Evolutionary conservation across 2,888 invertebrate genomes (phyloP).

Genomic region (Torymus tubicola): DNA sequence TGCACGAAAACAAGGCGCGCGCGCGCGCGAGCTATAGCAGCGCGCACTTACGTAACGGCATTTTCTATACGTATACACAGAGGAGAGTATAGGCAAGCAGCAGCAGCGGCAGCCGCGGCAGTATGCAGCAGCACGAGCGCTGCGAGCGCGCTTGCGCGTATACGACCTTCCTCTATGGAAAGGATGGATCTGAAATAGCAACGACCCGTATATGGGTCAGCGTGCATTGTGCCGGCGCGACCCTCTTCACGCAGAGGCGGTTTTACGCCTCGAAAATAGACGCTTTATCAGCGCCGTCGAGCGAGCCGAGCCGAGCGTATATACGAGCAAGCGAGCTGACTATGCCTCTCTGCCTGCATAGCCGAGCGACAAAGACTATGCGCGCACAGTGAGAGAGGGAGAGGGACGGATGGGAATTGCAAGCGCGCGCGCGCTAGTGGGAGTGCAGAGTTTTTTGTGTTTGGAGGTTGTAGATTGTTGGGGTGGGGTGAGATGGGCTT

Average conservation of each 20-base stretch:
- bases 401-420: too few relatives aligned
- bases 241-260: constrained; percentile 72
- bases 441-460: too few relatives aligned
- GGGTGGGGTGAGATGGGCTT: too few relatives aligned
- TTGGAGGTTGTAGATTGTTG: too few relatives aligned
- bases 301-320: neutral
- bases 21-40: neutral
- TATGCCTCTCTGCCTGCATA: too few relatives aligned
- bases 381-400: neutral
- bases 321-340: neutral
- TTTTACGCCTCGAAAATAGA: constrained; percentile 72
- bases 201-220: constrained; percentile 77
- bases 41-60: constrained; percentile 64
- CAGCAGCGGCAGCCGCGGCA: constrained; percentile 23
- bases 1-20: constrained; percentile 49
- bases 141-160: constrained; percentile 40
- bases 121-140: neutral
- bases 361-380: constrained; percentile 8
- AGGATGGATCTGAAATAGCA: constrained; percentile 77
- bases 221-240: constrained; percentile 71
- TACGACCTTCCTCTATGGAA: constrained; percentile 77
- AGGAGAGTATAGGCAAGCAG: neutral
- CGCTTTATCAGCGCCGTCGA: constrained; percentile 67
- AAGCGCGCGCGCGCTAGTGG: too few relatives aligned
- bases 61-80: constrained; percentile 63